Evolutionary conservation across 2,888 invertebrate species (phyloP), one percentile per base, ranked within the genome.

Genomic region (Aelia acuminata): DNA sequence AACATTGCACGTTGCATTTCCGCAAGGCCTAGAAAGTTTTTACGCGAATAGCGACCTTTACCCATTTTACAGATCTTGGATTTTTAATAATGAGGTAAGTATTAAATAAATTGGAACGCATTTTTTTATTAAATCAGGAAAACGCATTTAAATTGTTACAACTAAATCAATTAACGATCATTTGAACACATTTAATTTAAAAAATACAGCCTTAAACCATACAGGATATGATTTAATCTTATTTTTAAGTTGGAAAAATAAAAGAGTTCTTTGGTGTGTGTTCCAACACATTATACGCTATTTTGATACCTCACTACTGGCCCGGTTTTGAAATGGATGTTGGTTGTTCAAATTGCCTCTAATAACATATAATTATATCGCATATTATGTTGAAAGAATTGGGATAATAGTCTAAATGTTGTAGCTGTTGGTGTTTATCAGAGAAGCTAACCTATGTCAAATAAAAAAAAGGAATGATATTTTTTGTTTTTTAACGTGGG

Each of bases 331-430:
- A 70, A 70, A 70, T 70, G 31, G 63, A 70, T 70, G 63, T 70
- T 70, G 63, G 63, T 70, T 70, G 63, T 70, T 70, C 5, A 35
- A 70, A 70, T 70, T 70, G 63, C 31, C 35, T 70, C 31, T 70
- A 70, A 70, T 70, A 35, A 2, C 63, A 70, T 70, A 70, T 70
- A 70, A 70, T 70, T 70, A 70, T 70, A 70, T 70, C 31, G 63
- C 63, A 70, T 35, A 70, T 70, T 70, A 70, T 35, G 63, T 70
- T 4, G 63, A 70, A 35, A 35, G 35, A 70, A 35, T 70, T 70
- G 63, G 63, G 18, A 35, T 70, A 70, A 35, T 70, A 20, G 63
- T 35, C 63, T 18, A 7, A 70, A 63, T 63, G 26, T 63, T 63
- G 31, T 63, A 70, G 63, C 31, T 70, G 63, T 70, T 57, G 57